phyloP scores from a whole-genome alignment of 2,113 vertebrate genomes.

The Quiscalus mexicanus region DNA sequence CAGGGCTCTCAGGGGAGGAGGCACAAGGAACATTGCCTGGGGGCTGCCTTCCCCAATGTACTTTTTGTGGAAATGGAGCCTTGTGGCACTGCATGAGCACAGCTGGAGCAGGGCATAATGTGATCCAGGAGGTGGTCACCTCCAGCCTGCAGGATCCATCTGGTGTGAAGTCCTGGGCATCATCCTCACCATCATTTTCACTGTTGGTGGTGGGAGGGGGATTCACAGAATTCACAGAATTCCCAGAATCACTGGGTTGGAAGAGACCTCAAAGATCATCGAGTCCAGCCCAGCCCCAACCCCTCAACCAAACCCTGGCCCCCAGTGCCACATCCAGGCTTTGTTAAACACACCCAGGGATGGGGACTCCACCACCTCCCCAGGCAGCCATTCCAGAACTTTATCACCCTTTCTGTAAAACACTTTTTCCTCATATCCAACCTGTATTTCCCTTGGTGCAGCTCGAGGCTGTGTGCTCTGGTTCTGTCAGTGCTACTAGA shows the following conservation, averaged over 20 bases:
- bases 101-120: background rate
- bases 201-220: background rate
- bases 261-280: background rate
- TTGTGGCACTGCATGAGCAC: fast-evolving
- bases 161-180: background rate
- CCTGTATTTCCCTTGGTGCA: background rate
- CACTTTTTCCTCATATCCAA: background rate
- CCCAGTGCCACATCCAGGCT: background rate
- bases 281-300: background rate
- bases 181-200: background rate
- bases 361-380: background rate
- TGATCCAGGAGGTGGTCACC: background rate
- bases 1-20: background rate
- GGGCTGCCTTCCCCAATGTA: background rate
- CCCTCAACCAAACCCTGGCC: background rate
- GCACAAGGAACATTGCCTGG: background rate
- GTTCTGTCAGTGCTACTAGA: background rate
- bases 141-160: background rate
- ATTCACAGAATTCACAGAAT: background rate
- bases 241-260: background rate
- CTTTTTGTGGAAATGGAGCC: background rate
- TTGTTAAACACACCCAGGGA: no score
- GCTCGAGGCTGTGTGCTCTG: background rate
- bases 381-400: background rate
- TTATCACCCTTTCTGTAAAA: background rate